phyloP scores from a whole-genome alignment of 2,888 invertebrate genomes.

The Tachystola acroxantha region DNA sequence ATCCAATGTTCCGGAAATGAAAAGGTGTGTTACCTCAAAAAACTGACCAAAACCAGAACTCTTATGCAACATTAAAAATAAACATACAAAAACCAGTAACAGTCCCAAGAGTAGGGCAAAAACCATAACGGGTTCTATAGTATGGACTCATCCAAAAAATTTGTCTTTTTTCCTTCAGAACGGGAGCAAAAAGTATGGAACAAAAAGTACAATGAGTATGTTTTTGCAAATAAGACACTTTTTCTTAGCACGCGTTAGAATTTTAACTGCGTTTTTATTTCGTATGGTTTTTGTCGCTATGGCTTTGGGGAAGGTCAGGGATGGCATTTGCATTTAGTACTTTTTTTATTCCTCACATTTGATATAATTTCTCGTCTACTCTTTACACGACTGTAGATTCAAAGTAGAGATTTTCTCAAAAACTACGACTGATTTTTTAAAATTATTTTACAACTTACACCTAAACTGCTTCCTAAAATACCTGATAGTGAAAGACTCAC shows the following conservation, averaged over 20 bases:
- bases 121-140: constrained; percentile 62
- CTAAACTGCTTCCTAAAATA: too few relatives aligned
- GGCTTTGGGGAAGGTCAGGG: constrained; percentile 8
- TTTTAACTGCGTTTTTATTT: constrained; percentile 53
- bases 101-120: constrained; percentile 43
- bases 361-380: too few relatives aligned
- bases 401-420: too few relatives aligned
- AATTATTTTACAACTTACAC: too few relatives aligned
- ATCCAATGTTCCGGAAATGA: constrained; percentile 4
- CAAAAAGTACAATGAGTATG: constrained; percentile 54
- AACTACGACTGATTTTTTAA: too few relatives aligned
- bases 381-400: too few relatives aligned
- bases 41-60: constrained; percentile 17
- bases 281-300: constrained; percentile 9
- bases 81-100: constrained; percentile 34
- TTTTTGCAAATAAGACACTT: constrained; percentile 70
- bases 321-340: constrained; percentile 6
- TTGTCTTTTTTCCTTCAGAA: constrained; percentile 40
- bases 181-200: constrained; percentile 62
- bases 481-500: too few relatives aligned
- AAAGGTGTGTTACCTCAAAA: constrained; percentile 13
- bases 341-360: too few relatives aligned
- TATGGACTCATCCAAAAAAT: constrained; percentile 36
- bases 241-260: constrained; percentile 69
- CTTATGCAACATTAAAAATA: constrained; percentile 46